Base-by-base conservation (phyloP, 1,140 invertebrate species). In the Lerema accius region DNA sequence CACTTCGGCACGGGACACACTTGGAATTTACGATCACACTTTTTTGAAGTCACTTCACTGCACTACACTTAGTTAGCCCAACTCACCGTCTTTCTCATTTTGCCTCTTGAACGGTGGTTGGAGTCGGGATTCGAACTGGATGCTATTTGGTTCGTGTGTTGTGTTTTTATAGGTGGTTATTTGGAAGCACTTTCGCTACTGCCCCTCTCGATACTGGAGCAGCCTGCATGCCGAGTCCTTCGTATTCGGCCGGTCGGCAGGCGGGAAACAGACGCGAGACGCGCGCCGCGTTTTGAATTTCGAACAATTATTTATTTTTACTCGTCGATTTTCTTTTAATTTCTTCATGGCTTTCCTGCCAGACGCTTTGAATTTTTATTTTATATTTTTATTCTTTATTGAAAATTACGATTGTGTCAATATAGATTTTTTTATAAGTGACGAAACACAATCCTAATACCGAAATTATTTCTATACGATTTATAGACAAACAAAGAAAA, bases 71-170 rank as follows among this genome's bases (percentile, higher is more conserved):
- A 39, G 37, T 66, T 56, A 61, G 65, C 65, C 72, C 56, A 76
- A 93, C 92, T 93, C 91, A 93, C 92, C 92, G 92, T 83, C 74
- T 76, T 84, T 82, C 90, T 93, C 92, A 93, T 93, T 73, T 79
- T 91, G 83, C 85, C 81, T 88, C 80, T 84, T 84, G 86, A 73
- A 80, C 86, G 81, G 84, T 89, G 89, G 91, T 91, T 92, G 90
- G 91, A 93, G 94, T 92, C 93, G 93, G 93, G 90, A 94, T 86
- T 91, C 92, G 93, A 93, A 94, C 94, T 94, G 94, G 92, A 94
- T 94, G 92, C 91, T 92, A 89, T 92, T 91, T 87, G 87, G 84
- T 84, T 77, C 73, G 83, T 82, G 90, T 91, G 90, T 89, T 86
- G 92, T 91, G 92, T 93, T 93, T 94, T 91, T 93, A 93, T 93